Percentiles rank a stretch among this genome's conserved stretches.
phyloP scores from a whole-genome alignment of 2,113 vertebrate genomes.

The Fulica atra region DNA sequence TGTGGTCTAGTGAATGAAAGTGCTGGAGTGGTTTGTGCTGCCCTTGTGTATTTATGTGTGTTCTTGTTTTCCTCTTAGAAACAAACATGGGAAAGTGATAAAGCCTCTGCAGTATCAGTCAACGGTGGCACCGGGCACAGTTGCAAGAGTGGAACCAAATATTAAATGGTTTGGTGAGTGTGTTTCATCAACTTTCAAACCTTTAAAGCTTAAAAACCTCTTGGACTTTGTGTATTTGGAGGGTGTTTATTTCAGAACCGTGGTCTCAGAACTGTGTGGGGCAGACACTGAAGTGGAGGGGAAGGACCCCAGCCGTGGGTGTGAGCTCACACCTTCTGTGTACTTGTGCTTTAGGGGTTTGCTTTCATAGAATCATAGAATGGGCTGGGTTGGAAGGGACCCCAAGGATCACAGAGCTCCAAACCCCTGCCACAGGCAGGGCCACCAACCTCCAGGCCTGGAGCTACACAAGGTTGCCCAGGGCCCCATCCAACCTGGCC shows the following conservation, averaged over 20 bases:
- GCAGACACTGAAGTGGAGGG: too few relatives aligned
- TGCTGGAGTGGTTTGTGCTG: background rate
- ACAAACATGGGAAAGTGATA: conserved; percentile 89
- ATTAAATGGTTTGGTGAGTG: conserved; percentile 98
- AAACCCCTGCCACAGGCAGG: too few relatives aligned
- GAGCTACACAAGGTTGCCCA: too few relatives aligned
- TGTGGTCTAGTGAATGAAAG: background rate
- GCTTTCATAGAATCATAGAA: background rate
- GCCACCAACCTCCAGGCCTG: too few relatives aligned
- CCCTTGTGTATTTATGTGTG: background rate
- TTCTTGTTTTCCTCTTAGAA: conserved; percentile 73
- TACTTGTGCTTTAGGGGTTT: background rate
- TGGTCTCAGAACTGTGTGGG: background rate
- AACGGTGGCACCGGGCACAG: conserved; percentile 88
- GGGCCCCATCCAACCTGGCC: too few relatives aligned
- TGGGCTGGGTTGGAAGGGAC: too few relatives aligned
- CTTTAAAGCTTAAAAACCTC: background rate
- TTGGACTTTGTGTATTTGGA: background rate
- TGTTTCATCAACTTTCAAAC: background rate
- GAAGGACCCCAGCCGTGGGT: background rate
- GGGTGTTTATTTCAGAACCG: background rate
- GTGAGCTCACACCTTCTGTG: accelerated
- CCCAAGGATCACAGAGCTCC: too few relatives aligned
- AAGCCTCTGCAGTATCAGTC: conserved; percentile 91
- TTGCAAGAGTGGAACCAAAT: conserved; percentile 95